Evolutionary conservation across 2,888 invertebrate species (phyloP), one percentile per base, ranked within the genome.

Genomic region (Sepioteuthis lessoniana): DNA sequence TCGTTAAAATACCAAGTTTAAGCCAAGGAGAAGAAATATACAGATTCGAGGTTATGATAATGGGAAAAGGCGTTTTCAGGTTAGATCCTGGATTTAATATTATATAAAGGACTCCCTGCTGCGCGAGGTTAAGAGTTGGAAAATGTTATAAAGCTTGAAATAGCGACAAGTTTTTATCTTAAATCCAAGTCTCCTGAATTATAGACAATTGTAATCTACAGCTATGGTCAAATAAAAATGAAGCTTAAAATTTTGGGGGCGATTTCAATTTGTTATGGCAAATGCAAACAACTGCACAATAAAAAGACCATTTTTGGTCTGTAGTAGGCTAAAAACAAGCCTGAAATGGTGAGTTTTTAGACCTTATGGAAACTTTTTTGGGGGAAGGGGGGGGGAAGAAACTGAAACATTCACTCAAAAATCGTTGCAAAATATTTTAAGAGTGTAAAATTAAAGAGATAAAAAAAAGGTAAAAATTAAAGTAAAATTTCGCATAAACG

Each of bases 401-500:
- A 19, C 3, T 5, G 4, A 42, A 42, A 42, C 42, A 42, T 42
- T 42, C 76, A 76, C n/a, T 8, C n/a, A 35, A 76, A n/a, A n/a
- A 76, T 76, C 76, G 10, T 16, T 3, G 19, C 55, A 55, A 55
- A 55, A 55, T 4, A 55, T 55, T 55, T 25, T 25, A 25, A 5
- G 25, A 25, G 25, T 55, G 55, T 55, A 55, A 47, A 55, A 55
- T 21, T 55, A 5, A 55, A 55, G 21, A 47, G 13, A 47, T 13
- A 76, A 76, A n/a, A 76, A 76, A 76, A 76, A 76, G n/a, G n/a
- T n/a, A n/a, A 76, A 76, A 76, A 76, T n/a, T 76, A n/a, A 76
- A 76, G 76, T 76, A n/a, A 76, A 76, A n/a, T 76, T 28, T 35
- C 19, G 25, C 25, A 55, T 25, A 55, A 55, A 55, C 25, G 3